Evolutionary conservation across 2,113 vertebrate species (phyloP).

Genomic region (Mesitornis unicolor): DNA sequence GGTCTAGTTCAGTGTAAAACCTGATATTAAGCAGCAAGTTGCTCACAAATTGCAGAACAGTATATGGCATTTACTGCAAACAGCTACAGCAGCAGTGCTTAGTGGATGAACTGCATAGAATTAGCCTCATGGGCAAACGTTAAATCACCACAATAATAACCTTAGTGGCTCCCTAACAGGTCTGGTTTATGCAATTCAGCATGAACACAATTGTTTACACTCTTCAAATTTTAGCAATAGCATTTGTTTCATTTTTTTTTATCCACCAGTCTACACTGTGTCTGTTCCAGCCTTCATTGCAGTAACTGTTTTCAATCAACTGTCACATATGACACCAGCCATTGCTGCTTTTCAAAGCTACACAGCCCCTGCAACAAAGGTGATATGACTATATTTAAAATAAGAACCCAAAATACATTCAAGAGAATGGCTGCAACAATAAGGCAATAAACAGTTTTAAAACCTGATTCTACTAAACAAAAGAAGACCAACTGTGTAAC

Average conservation of each 20-base stretch:
- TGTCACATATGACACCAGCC: neutral
- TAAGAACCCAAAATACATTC: conserved; percentile 41
- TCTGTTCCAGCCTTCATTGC: neutral
- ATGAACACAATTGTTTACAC: neutral
- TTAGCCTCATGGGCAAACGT: neutral
- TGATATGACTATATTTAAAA: conserved; percentile 22
- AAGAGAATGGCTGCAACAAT: conserved; percentile 36
- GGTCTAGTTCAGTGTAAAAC: conserved; percentile 42
- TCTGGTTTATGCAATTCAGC: neutral
- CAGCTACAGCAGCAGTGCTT: conserved; percentile 11
- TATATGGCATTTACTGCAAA: neutral
- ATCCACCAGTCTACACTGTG: neutral
- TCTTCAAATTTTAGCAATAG: neutral
- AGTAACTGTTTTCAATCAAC: neutral
- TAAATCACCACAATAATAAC: neutral
- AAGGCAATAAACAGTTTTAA: conserved; percentile 46
- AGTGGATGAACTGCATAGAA: conserved; percentile 39
- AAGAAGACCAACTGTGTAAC: conserved; percentile 8
- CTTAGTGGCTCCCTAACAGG: neutral
- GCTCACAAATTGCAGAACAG: conserved; percentile 7
- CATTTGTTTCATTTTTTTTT: neutral
- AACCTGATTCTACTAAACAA: conserved; percentile 28
- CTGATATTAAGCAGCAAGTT: conserved; percentile 47
- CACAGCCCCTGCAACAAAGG: conserved; percentile 8
- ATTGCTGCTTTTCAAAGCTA: conserved; percentile 13